Evolutionary conservation across 92 coral and sea anemone species (phyloP).

Genomic region (Siderastrea siderea): DNA sequence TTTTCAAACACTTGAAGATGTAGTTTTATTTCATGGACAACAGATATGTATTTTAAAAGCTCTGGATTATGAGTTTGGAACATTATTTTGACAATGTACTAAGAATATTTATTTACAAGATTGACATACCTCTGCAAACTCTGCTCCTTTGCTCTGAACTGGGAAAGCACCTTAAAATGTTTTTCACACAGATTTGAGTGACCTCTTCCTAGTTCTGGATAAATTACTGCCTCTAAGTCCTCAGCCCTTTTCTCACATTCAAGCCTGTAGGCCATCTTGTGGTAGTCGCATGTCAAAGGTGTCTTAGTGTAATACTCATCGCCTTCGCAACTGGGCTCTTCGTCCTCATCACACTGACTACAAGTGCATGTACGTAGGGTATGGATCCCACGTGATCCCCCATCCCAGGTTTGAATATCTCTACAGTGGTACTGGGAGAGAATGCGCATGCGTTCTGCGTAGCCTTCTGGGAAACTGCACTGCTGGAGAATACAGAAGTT

Average conservation of each 20-base stretch:
- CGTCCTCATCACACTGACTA: slow-evolving; percentile 38
- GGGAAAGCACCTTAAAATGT: slow-evolving; percentile 56
- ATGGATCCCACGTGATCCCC: slow-evolving; percentile 39
- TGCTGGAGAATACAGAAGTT: slow-evolving; percentile 66
- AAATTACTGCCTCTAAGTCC: slow-evolving; percentile 53
- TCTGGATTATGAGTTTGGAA: background rate
- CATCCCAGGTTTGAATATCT: slow-evolving; percentile 42
- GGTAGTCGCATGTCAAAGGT: slow-evolving; percentile 53
- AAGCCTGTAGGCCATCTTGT: slow-evolving; percentile 56
- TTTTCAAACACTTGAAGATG: no score
- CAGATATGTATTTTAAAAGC: background rate
- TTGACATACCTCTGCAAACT: slow-evolving; percentile 60
- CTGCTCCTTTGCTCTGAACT: slow-evolving; percentile 52
- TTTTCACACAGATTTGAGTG: slow-evolving; percentile 61
- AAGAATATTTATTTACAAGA: background rate
- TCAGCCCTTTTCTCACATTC: slow-evolving; percentile 72
- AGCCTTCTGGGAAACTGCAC: slow-evolving; percentile 23
- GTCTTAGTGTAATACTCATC: slow-evolving; percentile 50
- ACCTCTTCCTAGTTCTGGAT: slow-evolving; percentile 69
- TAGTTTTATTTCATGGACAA: background rate
- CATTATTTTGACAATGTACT: background rate
- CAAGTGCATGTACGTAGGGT: slow-evolving; percentile 1
- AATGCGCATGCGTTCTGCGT: slow-evolving; percentile 23
- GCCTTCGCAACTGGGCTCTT: slow-evolving; percentile 39
- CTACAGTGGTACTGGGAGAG: slow-evolving; percentile 44